Percentiles rank a stretch among this genome's conserved stretches.
Conservation (phyloP, 2,888 invertebrate genomes). For the Cephus rjabovi region DNA sequence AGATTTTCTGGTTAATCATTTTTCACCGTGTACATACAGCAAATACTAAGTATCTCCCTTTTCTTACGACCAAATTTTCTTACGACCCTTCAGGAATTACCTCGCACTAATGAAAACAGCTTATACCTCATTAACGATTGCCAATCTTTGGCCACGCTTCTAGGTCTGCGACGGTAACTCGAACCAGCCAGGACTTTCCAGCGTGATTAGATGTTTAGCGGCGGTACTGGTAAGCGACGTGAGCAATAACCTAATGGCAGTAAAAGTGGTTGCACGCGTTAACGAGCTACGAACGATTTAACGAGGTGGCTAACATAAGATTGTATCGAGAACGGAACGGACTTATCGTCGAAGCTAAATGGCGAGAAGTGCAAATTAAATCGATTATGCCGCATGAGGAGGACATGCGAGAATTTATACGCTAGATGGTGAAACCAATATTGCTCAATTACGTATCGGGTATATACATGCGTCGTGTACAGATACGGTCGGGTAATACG, state of each 20-base stretch:
- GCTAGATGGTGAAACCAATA: not conserved
- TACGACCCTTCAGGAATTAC: not conserved
- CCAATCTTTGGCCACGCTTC: not conserved
- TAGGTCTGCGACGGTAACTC: not conserved
- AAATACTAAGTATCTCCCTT: not conserved
- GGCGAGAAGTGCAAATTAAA: not conserved
- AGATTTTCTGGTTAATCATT: not conserved
- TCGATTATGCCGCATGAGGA: not conserved
- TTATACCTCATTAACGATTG: not conserved
- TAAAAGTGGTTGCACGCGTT: slow-evolving; percentile 37
- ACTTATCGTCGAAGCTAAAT: slow-evolving; percentile 38
- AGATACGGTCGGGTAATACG: not conserved
- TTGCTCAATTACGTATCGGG: not conserved
- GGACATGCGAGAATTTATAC: not conserved
- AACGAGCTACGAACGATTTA: slow-evolving; percentile 44
- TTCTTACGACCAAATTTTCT: not conserved
- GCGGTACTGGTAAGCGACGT: not conserved
- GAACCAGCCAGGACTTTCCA: not conserved
- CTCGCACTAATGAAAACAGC: not conserved
- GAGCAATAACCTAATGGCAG: not conserved
- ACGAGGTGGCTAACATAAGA: slow-evolving; percentile 30
- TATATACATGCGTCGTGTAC: not conserved
- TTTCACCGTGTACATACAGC: not conserved
- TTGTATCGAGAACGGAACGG: slow-evolving; percentile 39
- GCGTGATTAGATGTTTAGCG: not conserved